phyloP scores from a whole-genome alignment of 2,113 vertebrate genomes.

The Tragelaphus buxtoni region DNA sequence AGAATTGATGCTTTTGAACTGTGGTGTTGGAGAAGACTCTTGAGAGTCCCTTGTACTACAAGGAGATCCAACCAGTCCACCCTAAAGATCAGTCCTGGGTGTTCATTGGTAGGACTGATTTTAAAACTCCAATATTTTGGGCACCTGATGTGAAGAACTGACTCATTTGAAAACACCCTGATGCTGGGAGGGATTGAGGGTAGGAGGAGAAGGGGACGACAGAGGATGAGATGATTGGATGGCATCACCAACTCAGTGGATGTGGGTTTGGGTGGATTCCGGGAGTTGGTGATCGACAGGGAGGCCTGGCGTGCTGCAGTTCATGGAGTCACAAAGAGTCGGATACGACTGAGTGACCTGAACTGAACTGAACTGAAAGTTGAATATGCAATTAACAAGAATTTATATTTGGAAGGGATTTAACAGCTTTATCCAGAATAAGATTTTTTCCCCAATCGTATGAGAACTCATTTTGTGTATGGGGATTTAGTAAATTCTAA shows the following conservation, averaged over 20 bases:
- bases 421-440: not conserved
- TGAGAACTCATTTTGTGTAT: not conserved
- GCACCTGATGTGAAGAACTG: not conserved
- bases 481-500: not conserved
- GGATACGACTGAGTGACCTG: not conserved
- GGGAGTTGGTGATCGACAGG: not conserved
- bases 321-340: no score
- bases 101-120: not conserved
- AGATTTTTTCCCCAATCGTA: not conserved
- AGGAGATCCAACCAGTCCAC: not conserved
- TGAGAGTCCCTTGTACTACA: not conserved
- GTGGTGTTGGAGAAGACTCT: not conserved
- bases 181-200: not conserved
- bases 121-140: not conserved
- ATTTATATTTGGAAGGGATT: not conserved
- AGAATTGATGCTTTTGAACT: not conserved
- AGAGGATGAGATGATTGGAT: not conserved
- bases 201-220: not conserved
- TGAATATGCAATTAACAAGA: not conserved
- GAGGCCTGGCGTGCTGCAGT: no score
- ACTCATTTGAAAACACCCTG: not conserved
- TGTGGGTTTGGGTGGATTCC: not conserved
- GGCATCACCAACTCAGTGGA: not conserved
- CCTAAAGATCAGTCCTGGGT: not conserved
- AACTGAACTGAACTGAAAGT: not conserved